A percentile compares a stretch with the other conserved stretches of the same genome.
Evolutionary conservation across 2,113 vertebrate genomes (phyloP).

Genomic region (Eubucco bourcierii): DNA sequence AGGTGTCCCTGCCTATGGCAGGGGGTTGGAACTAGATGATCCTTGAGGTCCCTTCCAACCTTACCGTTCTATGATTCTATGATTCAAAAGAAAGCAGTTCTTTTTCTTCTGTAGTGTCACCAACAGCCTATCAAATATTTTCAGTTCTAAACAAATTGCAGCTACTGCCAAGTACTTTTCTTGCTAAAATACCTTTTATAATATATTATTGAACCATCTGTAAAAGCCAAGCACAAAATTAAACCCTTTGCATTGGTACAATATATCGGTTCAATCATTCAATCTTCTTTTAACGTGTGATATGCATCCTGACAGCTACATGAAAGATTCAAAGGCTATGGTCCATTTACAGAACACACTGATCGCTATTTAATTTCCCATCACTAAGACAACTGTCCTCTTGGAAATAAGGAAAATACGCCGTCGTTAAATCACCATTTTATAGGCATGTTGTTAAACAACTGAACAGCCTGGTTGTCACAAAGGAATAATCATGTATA

Average conservation of each 20-base stretch:
- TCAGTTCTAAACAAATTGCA: neutral
- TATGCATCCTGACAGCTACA: neutral
- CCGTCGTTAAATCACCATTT: constrained; percentile 34
- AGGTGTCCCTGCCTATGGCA: too few species aligned
- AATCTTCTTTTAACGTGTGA: neutral
- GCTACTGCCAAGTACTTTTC: neutral
- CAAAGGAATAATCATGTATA: neutral
- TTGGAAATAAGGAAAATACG: neutral
- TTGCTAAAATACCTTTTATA: neutral
- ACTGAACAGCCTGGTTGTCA: constrained; percentile 16
- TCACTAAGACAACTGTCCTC: neutral
- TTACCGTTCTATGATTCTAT: too few species aligned
- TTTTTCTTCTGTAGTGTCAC: neutral
- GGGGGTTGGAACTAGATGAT: too few species aligned
- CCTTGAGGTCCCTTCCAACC: too few species aligned
- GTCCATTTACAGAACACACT: neutral
- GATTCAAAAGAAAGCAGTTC: neutral
- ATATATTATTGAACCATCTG: neutral
- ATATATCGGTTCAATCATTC: neutral
- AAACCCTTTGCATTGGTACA: neutral
- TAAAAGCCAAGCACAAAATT: neutral
- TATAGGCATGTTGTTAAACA: constrained; percentile 27
- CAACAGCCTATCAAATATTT: constrained; percentile 27
- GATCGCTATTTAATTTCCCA: neutral
- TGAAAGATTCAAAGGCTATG: neutral